Evolutionary conservation across 2,888 invertebrate species (phyloP).

Genomic region (Microctonus hyperodae): DNA sequence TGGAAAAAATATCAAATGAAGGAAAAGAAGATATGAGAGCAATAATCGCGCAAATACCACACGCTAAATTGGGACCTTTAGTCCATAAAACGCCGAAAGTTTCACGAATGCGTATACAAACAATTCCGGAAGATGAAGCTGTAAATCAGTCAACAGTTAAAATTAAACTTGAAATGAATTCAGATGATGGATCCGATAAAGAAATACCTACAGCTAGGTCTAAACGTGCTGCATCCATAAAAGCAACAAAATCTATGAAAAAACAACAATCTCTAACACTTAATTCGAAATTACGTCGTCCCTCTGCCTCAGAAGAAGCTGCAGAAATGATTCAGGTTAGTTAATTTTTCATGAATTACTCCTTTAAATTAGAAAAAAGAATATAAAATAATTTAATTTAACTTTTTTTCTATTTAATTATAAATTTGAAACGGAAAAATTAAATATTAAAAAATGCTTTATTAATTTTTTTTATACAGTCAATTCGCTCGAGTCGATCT

Average conservation of each 20-base stretch:
- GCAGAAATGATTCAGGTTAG: not conserved
- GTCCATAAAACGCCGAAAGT: slow-evolving; percentile 55
- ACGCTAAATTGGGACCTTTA: slow-evolving; percentile 43
- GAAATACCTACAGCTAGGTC: slow-evolving; percentile 30
- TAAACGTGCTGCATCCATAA: slow-evolving; percentile 51
- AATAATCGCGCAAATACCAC: slow-evolving; percentile 42
- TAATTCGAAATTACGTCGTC: slow-evolving; percentile 43
- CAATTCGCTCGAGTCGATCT: slow-evolving; percentile 28
- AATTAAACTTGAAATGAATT: not conserved
- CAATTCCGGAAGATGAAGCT: slow-evolving; percentile 54
- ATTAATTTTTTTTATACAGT: slow-evolving; percentile 19
- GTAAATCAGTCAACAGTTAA: slow-evolving; percentile 22
- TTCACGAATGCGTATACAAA: slow-evolving; percentile 49
- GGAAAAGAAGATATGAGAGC: not conserved
- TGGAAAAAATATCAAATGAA: not conserved
- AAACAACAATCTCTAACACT: slow-evolving; percentile 46
- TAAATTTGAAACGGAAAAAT: too few relatives aligned
- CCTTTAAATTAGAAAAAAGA: not conserved
- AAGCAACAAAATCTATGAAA: slow-evolving; percentile 49
- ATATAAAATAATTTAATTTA: slow-evolving; percentile 2
- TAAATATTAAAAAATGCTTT: too few relatives aligned
- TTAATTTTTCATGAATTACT: not conserved
- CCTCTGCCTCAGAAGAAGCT: slow-evolving; percentile 20
- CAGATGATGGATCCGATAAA: slow-evolving; percentile 21
- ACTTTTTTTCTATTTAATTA: too few relatives aligned